These are phyloP conservation scores for Zootoca vivipara DNA, from an alignment of 2,113 vertebrate species.

Conservation along the genomic window DNA sequence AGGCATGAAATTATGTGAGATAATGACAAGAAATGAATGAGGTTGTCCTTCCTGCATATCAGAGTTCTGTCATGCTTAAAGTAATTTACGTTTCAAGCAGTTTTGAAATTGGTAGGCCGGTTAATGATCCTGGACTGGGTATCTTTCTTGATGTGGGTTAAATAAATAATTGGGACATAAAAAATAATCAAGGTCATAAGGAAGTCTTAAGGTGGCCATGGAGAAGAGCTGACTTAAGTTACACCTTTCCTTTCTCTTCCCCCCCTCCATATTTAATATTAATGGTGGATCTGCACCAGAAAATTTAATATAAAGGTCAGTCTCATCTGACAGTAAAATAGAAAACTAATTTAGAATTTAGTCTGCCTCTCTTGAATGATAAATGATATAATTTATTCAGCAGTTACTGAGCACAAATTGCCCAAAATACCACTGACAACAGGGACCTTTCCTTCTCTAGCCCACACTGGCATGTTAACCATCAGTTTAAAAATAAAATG, in stretches of 20 bases:
- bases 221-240: constrained; percentile 28
- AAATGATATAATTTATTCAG: constrained; percentile 51
- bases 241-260: neutral
- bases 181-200: constrained; percentile 53
- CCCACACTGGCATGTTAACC: no score
- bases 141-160: constrained; percentile 35
- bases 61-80: constrained; percentile 27
- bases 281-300: constrained; percentile 54
- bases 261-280: constrained; percentile 60
- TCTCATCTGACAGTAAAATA: constrained; percentile 48
- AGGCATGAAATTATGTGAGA: constrained; percentile 43
- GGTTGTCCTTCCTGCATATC: constrained; percentile 8
- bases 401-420: neutral
- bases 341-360: constrained; percentile 59
- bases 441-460: neutral
- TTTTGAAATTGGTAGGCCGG: constrained; percentile 46
- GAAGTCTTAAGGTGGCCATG: constrained; percentile 43
- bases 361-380: constrained; percentile 51
- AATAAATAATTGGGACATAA: constrained; percentile 56
- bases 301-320: constrained; percentile 70
- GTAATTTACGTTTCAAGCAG: constrained; percentile 47
- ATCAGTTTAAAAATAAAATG: neutral
- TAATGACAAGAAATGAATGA: constrained; percentile 47
- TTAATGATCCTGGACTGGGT: constrained; percentile 45
- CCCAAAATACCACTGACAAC: constrained; percentile 37